A percentile compares a stretch with the other conserved stretches of the same genome.
Conservation (phyloP, 2,797 vertebrate species). For the Sebastes vulpes region DNA sequence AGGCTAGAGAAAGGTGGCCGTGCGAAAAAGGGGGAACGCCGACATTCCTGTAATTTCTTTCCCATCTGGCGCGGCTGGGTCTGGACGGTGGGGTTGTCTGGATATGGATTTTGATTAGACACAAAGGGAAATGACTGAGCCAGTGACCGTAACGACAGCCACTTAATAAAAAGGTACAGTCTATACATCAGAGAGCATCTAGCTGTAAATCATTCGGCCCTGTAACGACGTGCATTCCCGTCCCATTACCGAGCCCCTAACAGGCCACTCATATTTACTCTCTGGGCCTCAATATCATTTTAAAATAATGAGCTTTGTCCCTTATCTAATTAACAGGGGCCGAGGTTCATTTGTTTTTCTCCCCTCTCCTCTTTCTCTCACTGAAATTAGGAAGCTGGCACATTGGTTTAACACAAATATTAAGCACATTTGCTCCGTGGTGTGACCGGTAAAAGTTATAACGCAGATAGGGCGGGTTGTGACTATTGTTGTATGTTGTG, state of each 20-base stretch:
- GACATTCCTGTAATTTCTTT: slow-evolving; percentile 43
- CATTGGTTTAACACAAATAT: slow-evolving; percentile 92
- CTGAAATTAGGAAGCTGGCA: slow-evolving; percentile 89
- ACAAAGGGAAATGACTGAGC: slow-evolving; percentile 77
- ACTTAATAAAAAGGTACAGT: slow-evolving; percentile 87
- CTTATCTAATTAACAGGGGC: slow-evolving; percentile 96
- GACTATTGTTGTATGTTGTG: slow-evolving; percentile 41
- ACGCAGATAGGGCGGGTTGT: slow-evolving; percentile 2
- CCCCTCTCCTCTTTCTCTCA: slow-evolving; percentile 23
- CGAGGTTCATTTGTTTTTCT: slow-evolving; percentile 77
- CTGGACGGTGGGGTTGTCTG: slow-evolving; percentile 49
- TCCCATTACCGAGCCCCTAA: slow-evolving; percentile 89
- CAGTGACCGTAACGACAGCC: slow-evolving; percentile 77
- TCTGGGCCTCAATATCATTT: slow-evolving; percentile 92
- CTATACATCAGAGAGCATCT: slow-evolving; percentile 90
- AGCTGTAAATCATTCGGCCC: slow-evolving; percentile 91
- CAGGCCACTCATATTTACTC: slow-evolving; percentile 92
- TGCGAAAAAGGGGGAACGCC: slow-evolving; percentile 10
- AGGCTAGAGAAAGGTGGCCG: not conserved
- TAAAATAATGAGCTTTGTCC: slow-evolving; percentile 97
- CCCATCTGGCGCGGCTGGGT: slow-evolving; percentile 46
- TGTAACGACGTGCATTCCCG: slow-evolving; percentile 89
- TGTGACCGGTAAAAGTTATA: slow-evolving; percentile 79
- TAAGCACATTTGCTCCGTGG: slow-evolving; percentile 89
- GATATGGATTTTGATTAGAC: slow-evolving; percentile 81